Evolutionary conservation across 2,113 vertebrate species (phyloP).

Genomic region (Myrmophylax atrothorax): DNA sequence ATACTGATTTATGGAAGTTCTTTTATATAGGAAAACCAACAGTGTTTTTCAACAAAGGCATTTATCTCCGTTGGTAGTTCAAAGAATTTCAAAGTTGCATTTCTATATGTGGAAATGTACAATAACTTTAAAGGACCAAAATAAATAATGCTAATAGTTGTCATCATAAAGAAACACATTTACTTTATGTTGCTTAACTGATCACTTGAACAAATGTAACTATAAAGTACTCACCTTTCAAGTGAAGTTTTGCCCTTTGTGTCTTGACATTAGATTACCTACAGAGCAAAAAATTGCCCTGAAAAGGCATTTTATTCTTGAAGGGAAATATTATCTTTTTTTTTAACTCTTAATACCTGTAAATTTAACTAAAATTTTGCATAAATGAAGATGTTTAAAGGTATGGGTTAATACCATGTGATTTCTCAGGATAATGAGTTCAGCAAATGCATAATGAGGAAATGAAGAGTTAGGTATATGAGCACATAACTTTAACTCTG

Average conservation of each 20-base stretch:
- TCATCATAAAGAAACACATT: background rate
- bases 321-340: background rate
- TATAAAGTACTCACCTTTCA: background rate
- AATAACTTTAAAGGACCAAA: background rate
- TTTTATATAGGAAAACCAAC: background rate
- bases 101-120: background rate
- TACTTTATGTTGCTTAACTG: background rate
- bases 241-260: background rate
- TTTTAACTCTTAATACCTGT: background rate
- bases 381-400: background rate
- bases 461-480: background rate
- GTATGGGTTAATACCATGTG: background rate
- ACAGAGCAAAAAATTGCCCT: background rate
- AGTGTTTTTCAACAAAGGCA: background rate
- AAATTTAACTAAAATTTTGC: background rate
- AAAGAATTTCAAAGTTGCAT: background rate
- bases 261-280: background rate
- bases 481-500: conserved; percentile 12
- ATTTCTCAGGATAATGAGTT: conserved; percentile 23
- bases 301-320: background rate
- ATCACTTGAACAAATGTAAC: background rate
- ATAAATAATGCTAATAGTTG: background rate
- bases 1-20: background rate
- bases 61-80: background rate
- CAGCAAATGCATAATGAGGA: conserved; percentile 62